Evolutionary conservation across 2,888 invertebrate species (phyloP).

Genomic region (Ormia ochracea): DNA sequence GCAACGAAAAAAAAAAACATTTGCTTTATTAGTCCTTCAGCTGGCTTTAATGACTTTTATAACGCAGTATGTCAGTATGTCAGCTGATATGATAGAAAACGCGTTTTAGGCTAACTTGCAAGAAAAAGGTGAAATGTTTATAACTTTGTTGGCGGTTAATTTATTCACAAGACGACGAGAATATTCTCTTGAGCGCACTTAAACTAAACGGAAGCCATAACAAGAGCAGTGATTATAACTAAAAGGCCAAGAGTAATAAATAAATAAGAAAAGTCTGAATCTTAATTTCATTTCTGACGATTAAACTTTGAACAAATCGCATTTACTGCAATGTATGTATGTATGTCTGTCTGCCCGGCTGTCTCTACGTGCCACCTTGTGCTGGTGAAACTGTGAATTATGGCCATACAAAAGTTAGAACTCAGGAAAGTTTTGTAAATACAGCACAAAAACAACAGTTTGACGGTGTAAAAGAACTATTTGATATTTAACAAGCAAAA

Average conservation of each 20-base stretch:
- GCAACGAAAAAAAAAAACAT: neutral
- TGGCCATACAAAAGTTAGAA: neutral
- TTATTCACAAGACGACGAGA: constrained; percentile 42
- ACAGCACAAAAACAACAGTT: neutral
- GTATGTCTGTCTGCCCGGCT: neutral
- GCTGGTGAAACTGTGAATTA: constrained; percentile 31
- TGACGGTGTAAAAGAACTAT: neutral
- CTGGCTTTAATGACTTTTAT: neutral
- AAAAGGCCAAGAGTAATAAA: constrained; percentile 19
- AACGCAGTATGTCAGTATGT: neutral
- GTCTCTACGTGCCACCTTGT: neutral
- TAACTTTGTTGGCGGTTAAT: constrained; percentile 16
- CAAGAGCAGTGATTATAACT: neutral
- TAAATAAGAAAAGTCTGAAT: constrained; percentile 20
- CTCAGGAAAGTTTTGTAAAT: neutral
- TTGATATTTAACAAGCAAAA: neutral
- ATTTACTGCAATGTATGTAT: neutral
- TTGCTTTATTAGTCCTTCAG: neutral
- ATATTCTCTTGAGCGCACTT: constrained; percentile 36
- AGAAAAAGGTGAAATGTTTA: neutral
- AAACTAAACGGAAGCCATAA: neutral
- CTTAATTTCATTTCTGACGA: constrained; percentile 28
- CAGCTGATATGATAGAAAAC: constrained; percentile 13
- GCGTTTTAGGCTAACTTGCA: neutral
- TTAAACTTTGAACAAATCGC: constrained; percentile 37